phyloP scores from a whole-genome alignment of 2,113 vertebrate genomes.

The Gnathochromis pfefferi region DNA sequence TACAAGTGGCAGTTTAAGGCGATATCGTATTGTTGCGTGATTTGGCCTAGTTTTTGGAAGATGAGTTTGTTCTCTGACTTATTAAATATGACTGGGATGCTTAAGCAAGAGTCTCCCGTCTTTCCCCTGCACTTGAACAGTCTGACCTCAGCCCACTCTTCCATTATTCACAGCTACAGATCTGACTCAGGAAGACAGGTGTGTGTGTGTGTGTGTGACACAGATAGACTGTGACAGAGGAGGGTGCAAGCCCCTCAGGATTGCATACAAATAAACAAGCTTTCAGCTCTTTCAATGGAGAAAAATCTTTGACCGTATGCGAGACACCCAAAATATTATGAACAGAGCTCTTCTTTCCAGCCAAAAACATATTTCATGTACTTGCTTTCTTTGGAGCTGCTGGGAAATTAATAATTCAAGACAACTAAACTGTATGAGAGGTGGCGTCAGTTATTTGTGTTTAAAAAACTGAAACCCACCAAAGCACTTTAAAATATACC shows the following conservation, averaged over 20 bases:
- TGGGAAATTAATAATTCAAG: neutral
- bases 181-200: slow-evolving; percentile 48
- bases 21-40: neutral
- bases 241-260: slow-evolving; percentile 1
- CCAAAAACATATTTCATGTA: neutral
- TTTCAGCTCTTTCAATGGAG: neutral
- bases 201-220: neutral
- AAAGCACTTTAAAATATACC: neutral
- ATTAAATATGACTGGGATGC: slow-evolving; percentile 26
- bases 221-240: neutral
- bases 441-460: neutral
- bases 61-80: slow-evolving; percentile 11
- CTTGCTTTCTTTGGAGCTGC: neutral
- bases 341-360: neutral
- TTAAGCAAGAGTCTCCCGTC: neutral
- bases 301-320: neutral
- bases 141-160: slow-evolving; percentile 57
- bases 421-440: neutral
- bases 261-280: neutral
- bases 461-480: neutral
- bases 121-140: slow-evolving; percentile 17
- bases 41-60: slow-evolving; percentile 24
- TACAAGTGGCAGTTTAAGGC: neutral
- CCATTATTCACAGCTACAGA: slow-evolving; percentile 55
- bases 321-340: neutral